phyloP scores from a whole-genome alignment of 35 echinoderm and acorn worm genomes.

The Ptychodera flava region DNA sequence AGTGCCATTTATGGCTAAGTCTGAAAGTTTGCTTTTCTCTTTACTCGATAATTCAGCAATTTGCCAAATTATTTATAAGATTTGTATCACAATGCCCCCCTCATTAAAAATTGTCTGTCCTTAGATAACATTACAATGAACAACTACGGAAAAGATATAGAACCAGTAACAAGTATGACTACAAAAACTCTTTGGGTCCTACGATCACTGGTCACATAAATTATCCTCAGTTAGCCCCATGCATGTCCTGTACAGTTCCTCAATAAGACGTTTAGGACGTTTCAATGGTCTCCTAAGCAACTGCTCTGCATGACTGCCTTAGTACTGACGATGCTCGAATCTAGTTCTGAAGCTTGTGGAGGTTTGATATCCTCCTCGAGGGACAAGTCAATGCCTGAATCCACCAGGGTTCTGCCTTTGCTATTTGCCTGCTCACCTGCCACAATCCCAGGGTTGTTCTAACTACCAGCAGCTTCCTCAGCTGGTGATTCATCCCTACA shows the following conservation, averaged over 20 bases:
- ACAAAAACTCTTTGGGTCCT: not conserved
- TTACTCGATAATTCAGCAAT: too few relatives aligned
- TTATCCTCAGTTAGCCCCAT: too few relatives aligned
- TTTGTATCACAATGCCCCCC: not conserved
- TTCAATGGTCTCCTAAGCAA: not conserved
- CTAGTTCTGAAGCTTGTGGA: not conserved
- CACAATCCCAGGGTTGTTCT: not conserved
- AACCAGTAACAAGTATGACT: not conserved
- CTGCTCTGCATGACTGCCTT: not conserved
- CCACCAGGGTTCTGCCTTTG: not conserved
- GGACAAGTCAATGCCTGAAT: not conserved
- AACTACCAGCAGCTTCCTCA: not conserved
- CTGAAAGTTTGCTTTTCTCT: too few relatives aligned
- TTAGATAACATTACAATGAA: not conserved
- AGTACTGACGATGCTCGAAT: not conserved
- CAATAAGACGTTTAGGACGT: not conserved
- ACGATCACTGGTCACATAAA: not conserved
- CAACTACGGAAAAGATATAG: not conserved
- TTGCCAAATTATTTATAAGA: too few relatives aligned
- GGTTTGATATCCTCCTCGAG: not conserved
- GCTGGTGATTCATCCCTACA: not conserved
- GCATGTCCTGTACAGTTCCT: not conserved
- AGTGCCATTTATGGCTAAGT: not conserved
- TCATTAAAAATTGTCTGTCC: not conserved
- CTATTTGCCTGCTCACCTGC: not conserved